Evolutionary conservation across 2,888 invertebrate genomes (phyloP).

Genomic region (Lacanobia oleracea): DNA sequence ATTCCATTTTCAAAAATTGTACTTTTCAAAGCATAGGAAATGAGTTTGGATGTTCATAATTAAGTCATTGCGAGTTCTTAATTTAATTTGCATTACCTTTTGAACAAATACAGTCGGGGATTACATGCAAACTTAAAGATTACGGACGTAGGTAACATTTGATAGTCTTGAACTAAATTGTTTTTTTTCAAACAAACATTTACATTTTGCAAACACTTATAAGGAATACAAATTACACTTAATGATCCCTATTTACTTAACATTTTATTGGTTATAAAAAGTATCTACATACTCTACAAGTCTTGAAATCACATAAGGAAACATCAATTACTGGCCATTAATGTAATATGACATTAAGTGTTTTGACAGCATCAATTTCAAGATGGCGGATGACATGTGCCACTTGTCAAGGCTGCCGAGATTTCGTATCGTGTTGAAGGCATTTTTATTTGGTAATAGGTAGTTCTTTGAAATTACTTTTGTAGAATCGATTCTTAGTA

Average conservation of each 20-base stretch:
- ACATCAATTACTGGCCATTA: conserved; percentile 53
- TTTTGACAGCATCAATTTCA: conserved; percentile 64
- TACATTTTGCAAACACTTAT: not conserved
- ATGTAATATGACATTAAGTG: conserved; percentile 52
- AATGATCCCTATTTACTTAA: conserved; percentile 22
- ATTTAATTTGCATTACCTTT: conserved; percentile 33
- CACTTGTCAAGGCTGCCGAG: conserved; percentile 66
- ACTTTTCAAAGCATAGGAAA: conserved; percentile 28
- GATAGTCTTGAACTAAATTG: not conserved
- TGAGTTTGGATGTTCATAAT: conserved; percentile 28
- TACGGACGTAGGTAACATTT: not conserved
- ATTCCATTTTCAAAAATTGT: conserved; percentile 24
- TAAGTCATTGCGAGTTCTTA: conserved; percentile 15
- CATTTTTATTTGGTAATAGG: conserved; percentile 45
- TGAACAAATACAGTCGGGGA: not conserved
- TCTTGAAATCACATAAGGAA: conserved; percentile 50
- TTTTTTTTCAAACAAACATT: not conserved
- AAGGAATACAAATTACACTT: conserved; percentile 23
- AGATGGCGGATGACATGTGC: conserved; percentile 66
- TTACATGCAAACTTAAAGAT: conserved; percentile 13
- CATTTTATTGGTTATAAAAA: conserved; percentile 26
- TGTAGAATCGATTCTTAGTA: conserved; percentile 28
- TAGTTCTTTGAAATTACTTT: conserved; percentile 25
- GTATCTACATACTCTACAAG: conserved; percentile 17
- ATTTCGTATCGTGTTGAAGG: conserved; percentile 47